These are phyloP conservation scores for Smittia aterrima DNA, from an alignment of 2,888 invertebrate species.

Conservation along the genomic window DNA sequence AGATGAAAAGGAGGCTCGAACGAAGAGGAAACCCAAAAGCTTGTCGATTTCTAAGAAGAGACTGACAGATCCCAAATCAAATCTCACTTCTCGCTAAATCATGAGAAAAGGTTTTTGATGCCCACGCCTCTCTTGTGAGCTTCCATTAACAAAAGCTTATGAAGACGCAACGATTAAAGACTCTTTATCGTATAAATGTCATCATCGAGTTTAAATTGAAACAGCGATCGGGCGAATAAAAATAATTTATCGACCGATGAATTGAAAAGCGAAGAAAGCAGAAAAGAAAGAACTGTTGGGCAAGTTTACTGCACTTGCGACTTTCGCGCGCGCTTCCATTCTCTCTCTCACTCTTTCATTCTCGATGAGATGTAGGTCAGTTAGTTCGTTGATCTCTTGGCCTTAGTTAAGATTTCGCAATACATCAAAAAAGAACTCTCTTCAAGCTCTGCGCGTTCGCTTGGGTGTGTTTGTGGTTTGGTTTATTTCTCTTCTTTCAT, in stretches of 20 bases:
- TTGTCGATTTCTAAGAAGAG: too few relatives aligned
- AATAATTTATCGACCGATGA: not conserved
- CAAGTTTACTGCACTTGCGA: conserved; percentile 6
- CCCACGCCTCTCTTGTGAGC: too few relatives aligned
- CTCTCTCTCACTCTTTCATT: not conserved
- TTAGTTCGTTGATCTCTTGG: conserved; percentile 39
- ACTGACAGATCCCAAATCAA: too few relatives aligned
- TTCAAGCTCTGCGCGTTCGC: conserved; percentile 12
- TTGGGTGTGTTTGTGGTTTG: conserved; percentile 27
- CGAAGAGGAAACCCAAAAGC: too few relatives aligned
- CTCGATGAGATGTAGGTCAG: conserved; percentile 27
- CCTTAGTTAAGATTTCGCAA: conserved; percentile 40
- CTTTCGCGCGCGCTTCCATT: not conserved
- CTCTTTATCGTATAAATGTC: too few relatives aligned
- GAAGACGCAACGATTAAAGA: too few relatives aligned
- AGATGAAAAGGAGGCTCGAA: too few relatives aligned
- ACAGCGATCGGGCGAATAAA: not conserved
- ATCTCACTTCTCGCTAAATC: too few relatives aligned
- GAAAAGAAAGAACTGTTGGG: not conserved
- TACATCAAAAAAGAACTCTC: conserved; percentile 31
- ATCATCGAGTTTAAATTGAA: not conserved
- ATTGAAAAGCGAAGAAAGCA: not conserved
- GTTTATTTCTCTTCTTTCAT: conserved; percentile 28
- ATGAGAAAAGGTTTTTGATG: too few relatives aligned
- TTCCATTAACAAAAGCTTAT: too few relatives aligned